Evolutionary conservation across 2,888 invertebrate genomes (phyloP).

Genomic region (Nephrotoma appendiculata): DNA sequence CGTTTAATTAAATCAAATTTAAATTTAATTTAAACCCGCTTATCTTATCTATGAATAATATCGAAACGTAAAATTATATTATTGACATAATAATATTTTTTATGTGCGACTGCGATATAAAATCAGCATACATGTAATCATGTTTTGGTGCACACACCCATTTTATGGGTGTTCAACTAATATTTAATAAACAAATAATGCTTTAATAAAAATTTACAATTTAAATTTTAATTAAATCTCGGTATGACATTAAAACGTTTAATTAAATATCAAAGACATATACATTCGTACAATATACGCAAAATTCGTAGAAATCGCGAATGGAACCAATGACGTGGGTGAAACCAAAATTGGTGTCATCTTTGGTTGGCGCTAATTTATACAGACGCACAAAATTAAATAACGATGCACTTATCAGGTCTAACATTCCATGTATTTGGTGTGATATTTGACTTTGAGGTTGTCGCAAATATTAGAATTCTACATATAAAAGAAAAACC

Average conservation of each 20-base stretch:
- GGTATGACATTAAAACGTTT: neutral
- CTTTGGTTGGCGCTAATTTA: too few relatives aligned
- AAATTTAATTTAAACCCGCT: neutral
- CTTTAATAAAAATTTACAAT: neutral
- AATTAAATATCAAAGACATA: too few relatives aligned
- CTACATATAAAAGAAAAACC: too few relatives aligned
- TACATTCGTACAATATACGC: too few relatives aligned
- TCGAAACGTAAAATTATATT: neutral
- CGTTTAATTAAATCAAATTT: neutral
- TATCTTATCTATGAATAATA: neutral
- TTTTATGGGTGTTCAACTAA: neutral
- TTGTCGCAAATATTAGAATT: too few relatives aligned
- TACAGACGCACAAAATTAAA: too few relatives aligned
- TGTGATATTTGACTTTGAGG: too few relatives aligned
- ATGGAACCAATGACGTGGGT: too few relatives aligned
- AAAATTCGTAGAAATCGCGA: too few relatives aligned
- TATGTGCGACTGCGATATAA: neutral
- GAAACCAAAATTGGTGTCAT: too few relatives aligned
- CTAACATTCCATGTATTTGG: too few relatives aligned
- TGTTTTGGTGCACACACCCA: neutral
- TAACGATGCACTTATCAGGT: too few relatives aligned
- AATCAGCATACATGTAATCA: neutral
- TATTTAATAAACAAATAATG: neutral
- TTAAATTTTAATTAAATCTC: neutral
- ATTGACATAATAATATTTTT: neutral